Percentiles rank a stretch among this genome's conserved stretches.
These are phyloP conservation scores for Pogonognathellus flavescens DNA, from an alignment of 1,140 invertebrate genomes.

Conservation along the genomic window DNA sequence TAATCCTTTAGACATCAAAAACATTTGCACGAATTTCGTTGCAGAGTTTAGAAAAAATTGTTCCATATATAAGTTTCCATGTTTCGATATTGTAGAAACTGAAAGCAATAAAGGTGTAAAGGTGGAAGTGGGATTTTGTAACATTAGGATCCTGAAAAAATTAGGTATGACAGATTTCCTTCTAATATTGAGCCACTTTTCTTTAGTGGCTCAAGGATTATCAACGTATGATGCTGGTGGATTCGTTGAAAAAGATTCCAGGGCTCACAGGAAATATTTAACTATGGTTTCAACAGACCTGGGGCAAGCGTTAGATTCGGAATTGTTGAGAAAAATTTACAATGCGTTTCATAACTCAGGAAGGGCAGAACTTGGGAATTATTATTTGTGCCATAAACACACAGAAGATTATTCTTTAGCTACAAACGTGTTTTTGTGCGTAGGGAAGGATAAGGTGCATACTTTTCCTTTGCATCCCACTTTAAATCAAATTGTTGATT, in stretches of 20 bases:
- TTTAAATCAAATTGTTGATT: not conserved
- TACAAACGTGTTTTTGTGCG: not conserved
- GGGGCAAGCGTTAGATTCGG: not conserved
- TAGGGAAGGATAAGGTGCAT: not conserved
- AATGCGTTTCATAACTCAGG: not conserved
- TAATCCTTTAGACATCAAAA: not conserved
- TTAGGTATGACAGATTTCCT: not conserved
- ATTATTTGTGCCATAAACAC: not conserved
- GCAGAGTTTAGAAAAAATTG: not conserved
- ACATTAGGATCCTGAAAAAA: not conserved
- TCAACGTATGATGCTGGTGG: not conserved
- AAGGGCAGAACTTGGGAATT: not conserved
- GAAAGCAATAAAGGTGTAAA: not conserved
- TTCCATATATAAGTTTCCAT: not conserved
- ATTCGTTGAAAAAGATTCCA: not conserved
- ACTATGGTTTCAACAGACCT: not conserved
- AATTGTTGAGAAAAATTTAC: not conserved
- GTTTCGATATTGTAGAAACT: not conserved
- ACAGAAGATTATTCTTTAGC: not conserved
- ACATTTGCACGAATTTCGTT: not conserved
- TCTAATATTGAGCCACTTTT: not conserved
- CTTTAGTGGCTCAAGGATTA: not conserved
- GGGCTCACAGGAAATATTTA: not conserved
- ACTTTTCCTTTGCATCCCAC: not conserved
- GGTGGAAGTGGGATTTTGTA: not conserved